Percentiles rank a stretch among this genome's conserved stretches.
Evolutionary conservation across 2,888 invertebrate species (phyloP).

Genomic region (Dromius quadrimaculatus): DNA sequence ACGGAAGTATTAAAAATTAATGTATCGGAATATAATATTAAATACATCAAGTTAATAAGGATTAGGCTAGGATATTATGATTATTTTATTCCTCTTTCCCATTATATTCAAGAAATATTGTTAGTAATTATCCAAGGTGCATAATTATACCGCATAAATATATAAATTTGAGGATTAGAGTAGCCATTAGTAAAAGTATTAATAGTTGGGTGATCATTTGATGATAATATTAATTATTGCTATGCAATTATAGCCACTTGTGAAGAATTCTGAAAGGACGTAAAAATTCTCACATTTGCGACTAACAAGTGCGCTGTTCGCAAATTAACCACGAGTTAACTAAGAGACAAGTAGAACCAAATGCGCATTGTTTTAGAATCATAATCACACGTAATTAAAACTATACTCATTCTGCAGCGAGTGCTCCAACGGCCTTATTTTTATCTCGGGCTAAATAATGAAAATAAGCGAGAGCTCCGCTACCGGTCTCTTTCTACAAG

Average conservation of each 20-base stretch:
- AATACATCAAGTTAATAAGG: constrained; percentile 18
- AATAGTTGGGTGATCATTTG: constrained; percentile 5
- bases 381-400: constrained; percentile 36
- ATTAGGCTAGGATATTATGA: constrained; percentile 5
- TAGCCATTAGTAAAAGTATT: background rate
- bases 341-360: constrained; percentile 12
- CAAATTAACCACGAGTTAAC: constrained; percentile 10
- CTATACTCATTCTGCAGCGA: constrained; percentile 26
- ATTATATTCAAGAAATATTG: background rate
- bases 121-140: background rate
- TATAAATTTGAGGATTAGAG: constrained; percentile 25
- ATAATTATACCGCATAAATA: constrained; percentile 10
- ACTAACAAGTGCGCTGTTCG: constrained; percentile 17
- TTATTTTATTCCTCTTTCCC: constrained; percentile 5
- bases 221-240: constrained; percentile 10
- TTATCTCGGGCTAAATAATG: constrained; percentile 35
- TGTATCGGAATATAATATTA: constrained; percentile 8
- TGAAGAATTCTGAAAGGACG: background rate
- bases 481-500: constrained; percentile 20
- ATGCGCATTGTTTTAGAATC: constrained; percentile 30
- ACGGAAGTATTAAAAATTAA: constrained; percentile 28
- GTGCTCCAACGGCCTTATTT: constrained; percentile 36
- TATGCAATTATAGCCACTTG: constrained; percentile 13
- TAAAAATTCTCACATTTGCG: too few species aligned
- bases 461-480: constrained; percentile 31